phyloP scores from a whole-genome alignment of 2,888 invertebrate species.

The Drosophila birchii region DNA sequence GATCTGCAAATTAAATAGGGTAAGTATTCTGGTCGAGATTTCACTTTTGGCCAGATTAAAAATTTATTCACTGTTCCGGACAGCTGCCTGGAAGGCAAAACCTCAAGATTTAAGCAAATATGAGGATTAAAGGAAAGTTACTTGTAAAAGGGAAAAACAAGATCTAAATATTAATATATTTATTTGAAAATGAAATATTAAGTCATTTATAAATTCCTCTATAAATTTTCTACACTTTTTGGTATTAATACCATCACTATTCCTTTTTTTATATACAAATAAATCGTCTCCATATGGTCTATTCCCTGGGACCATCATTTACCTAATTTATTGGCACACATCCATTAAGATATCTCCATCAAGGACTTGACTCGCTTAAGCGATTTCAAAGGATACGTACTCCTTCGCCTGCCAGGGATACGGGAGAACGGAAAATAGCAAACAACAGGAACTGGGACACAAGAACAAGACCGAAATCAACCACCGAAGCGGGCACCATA shows the following conservation, averaged over 20 bases:
- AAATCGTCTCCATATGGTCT: background rate
- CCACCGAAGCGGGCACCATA: slow-evolving; percentile 57
- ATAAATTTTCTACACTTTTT: background rate
- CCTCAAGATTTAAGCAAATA: slow-evolving; percentile 1
- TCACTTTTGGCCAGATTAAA: slow-evolving; percentile 33
- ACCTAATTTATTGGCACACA: slow-evolving; percentile 40
- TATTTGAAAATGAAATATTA: background rate
- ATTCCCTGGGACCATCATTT: slow-evolving; percentile 16
- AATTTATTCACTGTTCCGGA: slow-evolving; percentile 26
- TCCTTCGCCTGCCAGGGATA: slow-evolving; percentile 28
- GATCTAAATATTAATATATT: background rate
- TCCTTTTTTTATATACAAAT: background rate
- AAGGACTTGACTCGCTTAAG: slow-evolving; percentile 34
- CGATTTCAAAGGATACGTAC: slow-evolving; percentile 54
- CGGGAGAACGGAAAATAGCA: slow-evolving; percentile 37
- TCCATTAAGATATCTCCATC: slow-evolving; percentile 37
- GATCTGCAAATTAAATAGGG: slow-evolving; percentile 40
- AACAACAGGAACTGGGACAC: slow-evolving; percentile 41
- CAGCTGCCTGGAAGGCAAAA: slow-evolving; percentile 16
- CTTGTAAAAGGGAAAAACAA: background rate
- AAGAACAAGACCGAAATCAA: slow-evolving; percentile 33
- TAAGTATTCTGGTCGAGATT: slow-evolving; percentile 27
- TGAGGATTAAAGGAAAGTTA: background rate
- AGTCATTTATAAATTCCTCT: background rate
- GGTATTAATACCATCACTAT: too few species aligned